Percentiles rank a stretch among this genome's conserved stretches.
Evolutionary conservation across 2,797 vertebrate species (phyloP).

Genomic region (Adelosebastes latens): DNA sequence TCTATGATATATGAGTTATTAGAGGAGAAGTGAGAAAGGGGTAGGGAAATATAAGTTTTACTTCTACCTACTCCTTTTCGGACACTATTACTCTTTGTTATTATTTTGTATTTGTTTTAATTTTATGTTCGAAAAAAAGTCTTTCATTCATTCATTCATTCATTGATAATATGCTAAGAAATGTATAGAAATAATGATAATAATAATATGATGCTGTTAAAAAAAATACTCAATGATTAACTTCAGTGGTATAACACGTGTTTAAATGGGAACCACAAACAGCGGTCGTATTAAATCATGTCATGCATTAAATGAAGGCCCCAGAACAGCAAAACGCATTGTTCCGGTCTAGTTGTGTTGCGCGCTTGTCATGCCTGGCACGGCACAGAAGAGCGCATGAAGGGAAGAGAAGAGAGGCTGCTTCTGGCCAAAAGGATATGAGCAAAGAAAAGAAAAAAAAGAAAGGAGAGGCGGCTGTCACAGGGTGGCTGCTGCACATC

Average conservation of each 20-base stretch:
- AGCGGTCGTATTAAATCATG: slow-evolving; percentile 56
- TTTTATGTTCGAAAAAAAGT: too few species aligned
- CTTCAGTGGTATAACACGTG: slow-evolving; percentile 1
- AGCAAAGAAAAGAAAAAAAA: slow-evolving; percentile 6
- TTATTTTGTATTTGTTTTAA: too few species aligned
- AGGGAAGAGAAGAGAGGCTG: slow-evolving; percentile 22
- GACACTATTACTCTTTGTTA: too few species aligned
- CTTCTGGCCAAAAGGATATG: slow-evolving; percentile 39
- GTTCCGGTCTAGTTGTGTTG: slow-evolving; percentile 80
- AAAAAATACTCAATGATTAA: background rate
- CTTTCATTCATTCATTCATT: too few species aligned
- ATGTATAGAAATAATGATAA: too few species aligned
- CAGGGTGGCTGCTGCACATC: slow-evolving; percentile 47
- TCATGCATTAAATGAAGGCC: slow-evolving; percentile 71
- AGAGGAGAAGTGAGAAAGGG: too few species aligned
- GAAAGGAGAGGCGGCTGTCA: slow-evolving; percentile 24
- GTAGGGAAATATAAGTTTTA: too few species aligned
- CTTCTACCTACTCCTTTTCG: too few species aligned
- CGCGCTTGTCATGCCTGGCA: slow-evolving; percentile 62
- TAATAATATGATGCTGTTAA: background rate
- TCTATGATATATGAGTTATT: too few species aligned
- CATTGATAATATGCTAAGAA: too few species aligned
- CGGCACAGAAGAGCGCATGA: slow-evolving; percentile 32
- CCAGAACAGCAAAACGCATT: slow-evolving; percentile 75
- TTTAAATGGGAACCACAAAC: slow-evolving; percentile 28